Percentiles rank a stretch among this genome's conserved stretches.
These are phyloP conservation scores for Mizuhopecten yessoensis DNA, from an alignment of 1,140 invertebrate genomes.

Conservation along the genomic window DNA sequence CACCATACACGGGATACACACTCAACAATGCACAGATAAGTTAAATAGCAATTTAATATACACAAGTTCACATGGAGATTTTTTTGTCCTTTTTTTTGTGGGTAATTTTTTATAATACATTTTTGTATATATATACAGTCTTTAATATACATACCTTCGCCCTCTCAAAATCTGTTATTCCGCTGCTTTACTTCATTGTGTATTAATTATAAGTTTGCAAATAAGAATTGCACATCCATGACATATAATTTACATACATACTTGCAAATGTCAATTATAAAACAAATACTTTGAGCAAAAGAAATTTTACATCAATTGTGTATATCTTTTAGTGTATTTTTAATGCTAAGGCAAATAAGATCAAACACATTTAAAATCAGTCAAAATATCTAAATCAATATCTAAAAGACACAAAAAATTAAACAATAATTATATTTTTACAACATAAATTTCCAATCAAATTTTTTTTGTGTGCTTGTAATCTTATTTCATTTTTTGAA, in stretches of 20 bases:
- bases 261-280: background rate
- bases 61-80: constrained; percentile 12
- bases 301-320: background rate
- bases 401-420: background rate
- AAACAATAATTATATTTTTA: background rate
- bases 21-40: background rate
- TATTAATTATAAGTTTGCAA: background rate
- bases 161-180: background rate
- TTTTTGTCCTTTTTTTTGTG: constrained; percentile 2
- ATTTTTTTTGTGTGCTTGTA: background rate
- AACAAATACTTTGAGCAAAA: background rate
- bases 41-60: constrained; percentile 30
- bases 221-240: background rate
- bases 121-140: background rate
- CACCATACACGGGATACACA: background rate
- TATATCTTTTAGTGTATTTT: too few species aligned
- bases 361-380: constrained; percentile 10
- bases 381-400: background rate
- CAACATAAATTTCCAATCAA: background rate
- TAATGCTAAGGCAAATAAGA: background rate
- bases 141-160: background rate
- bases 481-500: background rate
- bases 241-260: background rate
- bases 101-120: background rate
- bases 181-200: background rate